Conservation (phyloP, 2,113 vertebrate species). For the Smithornis capensis region DNA sequence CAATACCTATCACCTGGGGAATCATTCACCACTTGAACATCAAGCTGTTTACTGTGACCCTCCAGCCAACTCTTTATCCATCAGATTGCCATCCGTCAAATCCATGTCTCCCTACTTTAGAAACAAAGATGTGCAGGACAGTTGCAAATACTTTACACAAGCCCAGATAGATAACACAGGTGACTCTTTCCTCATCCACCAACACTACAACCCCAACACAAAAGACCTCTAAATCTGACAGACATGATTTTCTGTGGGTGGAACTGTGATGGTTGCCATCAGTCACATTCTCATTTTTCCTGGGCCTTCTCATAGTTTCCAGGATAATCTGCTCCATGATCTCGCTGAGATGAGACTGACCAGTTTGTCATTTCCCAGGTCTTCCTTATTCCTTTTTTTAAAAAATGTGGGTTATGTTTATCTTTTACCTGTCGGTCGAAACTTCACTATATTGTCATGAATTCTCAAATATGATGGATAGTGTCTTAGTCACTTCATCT, state of each 20-base stretch:
- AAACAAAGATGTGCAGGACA: background rate
- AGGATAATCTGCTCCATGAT: background rate
- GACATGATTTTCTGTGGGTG: background rate
- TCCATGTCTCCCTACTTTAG: background rate
- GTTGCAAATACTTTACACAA: background rate
- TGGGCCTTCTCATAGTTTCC: background rate
- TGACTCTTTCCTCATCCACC: background rate
- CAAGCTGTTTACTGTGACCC: background rate
- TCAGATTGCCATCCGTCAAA: background rate
- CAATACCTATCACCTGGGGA: background rate
- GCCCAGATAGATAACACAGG: background rate
- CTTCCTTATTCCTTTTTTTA: background rate
- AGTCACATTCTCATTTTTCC: background rate
- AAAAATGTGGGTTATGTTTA: background rate
- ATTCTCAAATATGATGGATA: background rate
- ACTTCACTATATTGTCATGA: background rate
- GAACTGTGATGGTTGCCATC: background rate
- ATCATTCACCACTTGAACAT: no score
- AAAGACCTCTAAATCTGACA: background rate
- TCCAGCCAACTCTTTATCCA: background rate
- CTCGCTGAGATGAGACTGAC: background rate
- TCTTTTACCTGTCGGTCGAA: background rate
- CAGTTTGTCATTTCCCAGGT: background rate
- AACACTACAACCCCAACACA: background rate
- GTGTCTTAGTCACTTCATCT: background rate